Evolutionary conservation across 2,888 invertebrate species (phyloP).

Genomic region (Epiblema foenella): DNA sequence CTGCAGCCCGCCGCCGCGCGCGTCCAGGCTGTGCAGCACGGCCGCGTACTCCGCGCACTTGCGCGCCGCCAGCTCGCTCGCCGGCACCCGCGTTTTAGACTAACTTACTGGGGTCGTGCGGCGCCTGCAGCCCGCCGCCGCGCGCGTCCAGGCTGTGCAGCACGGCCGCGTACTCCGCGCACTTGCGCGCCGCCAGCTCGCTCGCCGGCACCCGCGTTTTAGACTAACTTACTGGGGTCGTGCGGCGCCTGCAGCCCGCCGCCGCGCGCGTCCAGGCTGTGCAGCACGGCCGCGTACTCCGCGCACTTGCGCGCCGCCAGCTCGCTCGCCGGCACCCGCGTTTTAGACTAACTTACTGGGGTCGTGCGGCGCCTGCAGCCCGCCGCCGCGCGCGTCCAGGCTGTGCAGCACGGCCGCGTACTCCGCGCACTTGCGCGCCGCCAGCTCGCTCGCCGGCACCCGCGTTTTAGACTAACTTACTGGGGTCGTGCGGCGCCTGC

Average conservation of each 20-base stretch:
- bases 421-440: slow-evolving; percentile 86
- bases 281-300: slow-evolving; percentile 85
- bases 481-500: slow-evolving; percentile 90
- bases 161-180: slow-evolving; percentile 86
- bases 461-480: too few relatives aligned
- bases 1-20: slow-evolving; percentile 88
- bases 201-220: slow-evolving; percentile 80
- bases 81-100: slow-evolving; percentile 81
- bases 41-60: slow-evolving; percentile 87
- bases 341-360: too few relatives aligned
- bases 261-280: slow-evolving; percentile 87
- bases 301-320: slow-evolving; percentile 87
- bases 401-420: slow-evolving; percentile 86
- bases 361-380: slow-evolving; percentile 90
- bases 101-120: slow-evolving; percentile 90
- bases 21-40: slow-evolving; percentile 86
- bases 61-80: slow-evolving; percentile 85
- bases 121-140: slow-evolving; percentile 90
- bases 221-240: too few relatives aligned
- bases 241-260: slow-evolving; percentile 90
- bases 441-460: slow-evolving; percentile 82
- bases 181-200: slow-evolving; percentile 87
- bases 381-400: slow-evolving; percentile 87
- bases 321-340: slow-evolving; percentile 80
- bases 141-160: slow-evolving; percentile 86